phyloP scores from a whole-genome alignment of 2,888 invertebrate species.

The Archips crataeganus region DNA sequence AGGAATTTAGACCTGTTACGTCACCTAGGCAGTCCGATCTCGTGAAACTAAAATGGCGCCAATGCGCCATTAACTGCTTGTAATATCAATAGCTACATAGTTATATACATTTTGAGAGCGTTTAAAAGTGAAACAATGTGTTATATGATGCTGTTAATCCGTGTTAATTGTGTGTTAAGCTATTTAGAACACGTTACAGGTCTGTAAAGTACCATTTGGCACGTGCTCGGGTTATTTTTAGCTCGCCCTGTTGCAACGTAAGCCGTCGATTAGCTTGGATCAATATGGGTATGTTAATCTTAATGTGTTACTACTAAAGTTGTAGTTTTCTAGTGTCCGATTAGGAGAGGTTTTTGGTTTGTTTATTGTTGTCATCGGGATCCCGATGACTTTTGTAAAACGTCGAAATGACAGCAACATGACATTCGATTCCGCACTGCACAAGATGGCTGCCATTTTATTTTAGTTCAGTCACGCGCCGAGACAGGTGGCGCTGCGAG shows the following conservation, averaged over 20 bases:
- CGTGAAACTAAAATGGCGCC: conserved; percentile 84
- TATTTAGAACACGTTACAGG: conserved; percentile 25
- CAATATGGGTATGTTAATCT: conserved; percentile 50
- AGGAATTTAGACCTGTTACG: conserved; percentile 74
- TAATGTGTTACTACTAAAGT: conserved; percentile 22
- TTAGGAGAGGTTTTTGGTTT: conserved; percentile 51
- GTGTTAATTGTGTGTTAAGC: conserved; percentile 16
- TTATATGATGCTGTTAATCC: not conserved
- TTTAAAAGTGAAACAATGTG: conserved; percentile 20
- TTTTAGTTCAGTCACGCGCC: conserved; percentile 69
- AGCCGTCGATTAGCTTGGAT: conserved; percentile 56
- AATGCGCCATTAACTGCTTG: conserved; percentile 58
- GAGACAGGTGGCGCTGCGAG: conserved; percentile 65
- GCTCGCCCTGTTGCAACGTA: conserved; percentile 58
- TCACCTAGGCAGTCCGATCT: conserved; percentile 70
- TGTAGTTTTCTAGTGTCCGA: conserved; percentile 35
- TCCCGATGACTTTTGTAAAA: conserved; percentile 72
- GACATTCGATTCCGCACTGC: conserved; percentile 69
- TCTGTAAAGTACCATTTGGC: conserved; percentile 56
- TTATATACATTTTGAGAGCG: conserved; percentile 27
- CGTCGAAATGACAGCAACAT: conserved; percentile 80
- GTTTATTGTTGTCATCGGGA: conserved; percentile 78
- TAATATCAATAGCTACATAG: conserved; percentile 44
- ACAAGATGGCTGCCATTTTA: conserved; percentile 71
- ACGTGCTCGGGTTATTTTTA: conserved; percentile 80